Evolutionary conservation across 2,888 invertebrate genomes (phyloP).

Genomic region (Sipha maydis): DNA sequence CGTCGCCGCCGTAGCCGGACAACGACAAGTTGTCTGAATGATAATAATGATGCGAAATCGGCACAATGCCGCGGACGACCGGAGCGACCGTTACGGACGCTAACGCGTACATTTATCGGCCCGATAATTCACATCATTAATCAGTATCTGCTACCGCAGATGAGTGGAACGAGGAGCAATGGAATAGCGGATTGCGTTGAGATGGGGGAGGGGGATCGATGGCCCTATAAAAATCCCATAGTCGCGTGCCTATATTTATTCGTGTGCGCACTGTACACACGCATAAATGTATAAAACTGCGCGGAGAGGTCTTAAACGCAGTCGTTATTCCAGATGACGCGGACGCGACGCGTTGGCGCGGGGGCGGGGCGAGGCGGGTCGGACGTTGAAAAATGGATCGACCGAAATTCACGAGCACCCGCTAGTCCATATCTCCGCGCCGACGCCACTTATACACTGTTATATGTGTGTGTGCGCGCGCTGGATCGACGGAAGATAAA

Average conservation of each 20-base stretch:
- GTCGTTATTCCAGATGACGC: not conserved
- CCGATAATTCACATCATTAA: slow-evolving; percentile 47
- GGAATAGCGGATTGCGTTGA: too few species aligned
- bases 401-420: not conserved
- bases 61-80: not conserved
- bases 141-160: not conserved
- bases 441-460: not conserved
- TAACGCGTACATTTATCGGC: not conserved
- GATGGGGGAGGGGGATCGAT: not conserved
- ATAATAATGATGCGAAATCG: slow-evolving; percentile 23
- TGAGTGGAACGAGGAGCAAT: not conserved
- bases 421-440: not conserved
- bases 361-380: too few species aligned
- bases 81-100: not conserved
- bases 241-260: not conserved
- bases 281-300: not conserved
- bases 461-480: too few species aligned
- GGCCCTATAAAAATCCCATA: not conserved
- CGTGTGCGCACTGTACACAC: not conserved
- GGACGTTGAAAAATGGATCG: slow-evolving; percentile 39
- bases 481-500: not conserved
- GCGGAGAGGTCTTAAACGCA: not conserved
- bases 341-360: too few species aligned
- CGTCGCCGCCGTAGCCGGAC: not conserved
- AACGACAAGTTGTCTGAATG: not conserved